Evolutionary conservation across 2,888 invertebrate genomes (phyloP).

Genomic region (Eupeodes luniger): DNA sequence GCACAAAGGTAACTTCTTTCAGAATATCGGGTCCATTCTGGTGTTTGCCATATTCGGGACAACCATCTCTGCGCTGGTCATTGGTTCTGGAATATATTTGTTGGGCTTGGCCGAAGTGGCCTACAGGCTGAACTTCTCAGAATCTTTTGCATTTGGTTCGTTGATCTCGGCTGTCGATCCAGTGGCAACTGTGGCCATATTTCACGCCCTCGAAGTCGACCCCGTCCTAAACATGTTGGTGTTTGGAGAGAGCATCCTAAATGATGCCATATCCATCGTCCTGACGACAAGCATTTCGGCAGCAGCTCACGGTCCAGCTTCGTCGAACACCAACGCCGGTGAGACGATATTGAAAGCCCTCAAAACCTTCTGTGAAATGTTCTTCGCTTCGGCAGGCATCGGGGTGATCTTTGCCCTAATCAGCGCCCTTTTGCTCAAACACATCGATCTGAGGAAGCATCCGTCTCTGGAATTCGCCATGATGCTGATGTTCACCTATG

Average conservation of each 20-base stretch:
- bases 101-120: conserved; percentile 96
- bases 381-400: conserved; percentile 98
- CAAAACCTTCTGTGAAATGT: conserved; percentile 97
- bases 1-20: conserved; percentile 98
- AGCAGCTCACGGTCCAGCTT: conserved; percentile 87
- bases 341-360: conserved; percentile 95
- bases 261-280: conserved; percentile 99
- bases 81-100: conserved; percentile 97
- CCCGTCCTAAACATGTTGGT: conserved; percentile 99
- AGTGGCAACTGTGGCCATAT: conserved; percentile 99
- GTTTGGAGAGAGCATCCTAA: conserved; percentile 92
- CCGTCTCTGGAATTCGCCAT: conserved; percentile 99
- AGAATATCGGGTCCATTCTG: conserved; percentile 99
- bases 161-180: conserved; percentile 99
- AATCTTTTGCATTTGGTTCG: conserved; percentile 99
- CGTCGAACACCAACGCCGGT: conserved; percentile 87
- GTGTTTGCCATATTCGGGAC: conserved; percentile 99
- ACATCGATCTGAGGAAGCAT: conserved; percentile 97
- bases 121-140: conserved; percentile 95
- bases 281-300: conserved; percentile 95
- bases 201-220: conserved; percentile 98
- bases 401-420: conserved; percentile 97
- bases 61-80: conserved; percentile 97
- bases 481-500: conserved; percentile 99
- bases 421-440: conserved; percentile 96